Conservation (phyloP, 1,140 invertebrate species). For the Ctenoplectra terminalis region DNA sequence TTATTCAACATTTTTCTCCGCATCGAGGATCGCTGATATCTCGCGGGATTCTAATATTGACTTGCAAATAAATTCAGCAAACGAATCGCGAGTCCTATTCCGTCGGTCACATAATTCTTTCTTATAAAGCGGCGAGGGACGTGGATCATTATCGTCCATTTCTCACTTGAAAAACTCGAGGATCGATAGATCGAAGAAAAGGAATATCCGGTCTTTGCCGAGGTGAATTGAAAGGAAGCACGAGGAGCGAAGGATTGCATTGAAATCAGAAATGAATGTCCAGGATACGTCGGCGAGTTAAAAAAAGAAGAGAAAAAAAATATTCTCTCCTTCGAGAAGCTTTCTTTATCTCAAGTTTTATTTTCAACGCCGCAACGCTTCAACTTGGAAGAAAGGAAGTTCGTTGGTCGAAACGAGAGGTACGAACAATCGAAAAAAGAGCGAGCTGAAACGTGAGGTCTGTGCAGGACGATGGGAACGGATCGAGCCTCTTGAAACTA, state of each 20-base stretch:
- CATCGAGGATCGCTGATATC: background rate
- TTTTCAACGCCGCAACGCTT: slow-evolving; percentile 42
- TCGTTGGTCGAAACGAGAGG: background rate
- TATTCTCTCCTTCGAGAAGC: background rate
- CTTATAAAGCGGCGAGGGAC: background rate
- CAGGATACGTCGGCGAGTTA: slow-evolving; percentile 20
- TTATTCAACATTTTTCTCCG: background rate
- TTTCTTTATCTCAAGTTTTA: slow-evolving; percentile 46
- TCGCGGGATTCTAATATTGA: background rate
- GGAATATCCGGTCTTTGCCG: slow-evolving; percentile 48
- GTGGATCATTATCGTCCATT: slow-evolving; percentile 38
- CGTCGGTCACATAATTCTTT: slow-evolving; percentile 5
- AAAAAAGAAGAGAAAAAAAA: slow-evolving; percentile 4
- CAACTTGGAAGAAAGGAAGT: slow-evolving; percentile 10
- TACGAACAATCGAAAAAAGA: slow-evolving; percentile 16
- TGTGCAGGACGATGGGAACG: slow-evolving; percentile 28
- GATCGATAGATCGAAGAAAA: slow-evolving; percentile 50
- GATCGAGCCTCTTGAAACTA: slow-evolving; percentile 37
- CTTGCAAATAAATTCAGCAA: slow-evolving; percentile 37
- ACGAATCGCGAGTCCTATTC: background rate
- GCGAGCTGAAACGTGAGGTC: background rate
- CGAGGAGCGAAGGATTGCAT: slow-evolving; percentile 38
- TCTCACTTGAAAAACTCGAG: slow-evolving; percentile 8
- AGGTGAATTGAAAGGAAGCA: slow-evolving; percentile 38
- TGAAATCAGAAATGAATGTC: slow-evolving; percentile 59